Evolutionary conservation across 2,113 vertebrate species (phyloP).

Genomic region (Melanerpes formicivorus): DNA sequence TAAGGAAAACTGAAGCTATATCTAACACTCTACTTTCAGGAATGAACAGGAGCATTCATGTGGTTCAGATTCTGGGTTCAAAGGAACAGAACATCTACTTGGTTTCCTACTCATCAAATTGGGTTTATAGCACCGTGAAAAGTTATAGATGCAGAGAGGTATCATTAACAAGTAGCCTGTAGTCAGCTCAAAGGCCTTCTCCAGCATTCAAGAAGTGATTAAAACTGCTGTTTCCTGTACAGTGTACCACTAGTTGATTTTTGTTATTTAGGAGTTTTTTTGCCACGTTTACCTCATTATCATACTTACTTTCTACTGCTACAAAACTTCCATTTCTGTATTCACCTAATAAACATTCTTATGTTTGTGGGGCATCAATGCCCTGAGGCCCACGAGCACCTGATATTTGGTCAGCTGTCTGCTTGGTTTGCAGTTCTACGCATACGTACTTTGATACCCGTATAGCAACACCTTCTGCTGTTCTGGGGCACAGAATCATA

Average conservation of each 20-base stretch:
- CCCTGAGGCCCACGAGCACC: not conserved
- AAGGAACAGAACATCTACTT: not conserved
- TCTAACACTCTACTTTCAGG: not conserved
- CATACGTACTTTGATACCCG: not conserved
- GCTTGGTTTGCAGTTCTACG: not conserved
- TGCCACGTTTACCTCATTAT: constrained; percentile 60
- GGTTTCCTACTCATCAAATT: not conserved
- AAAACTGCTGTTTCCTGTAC: constrained; percentile 17
- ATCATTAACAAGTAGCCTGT: not conserved
- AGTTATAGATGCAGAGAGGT: not conserved
- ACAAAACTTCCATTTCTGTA: constrained; percentile 3
- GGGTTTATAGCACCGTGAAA: not conserved
- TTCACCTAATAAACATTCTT: constrained; percentile 51
- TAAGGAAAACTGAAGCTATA: not conserved
- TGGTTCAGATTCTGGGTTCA: not conserved
- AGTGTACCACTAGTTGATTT: not conserved
- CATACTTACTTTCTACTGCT: constrained; percentile 18
- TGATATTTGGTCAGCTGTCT: constrained; percentile 51
- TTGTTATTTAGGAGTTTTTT: not conserved
- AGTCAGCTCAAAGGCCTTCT: not conserved
- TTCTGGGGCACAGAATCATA: not conserved
- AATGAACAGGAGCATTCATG: not conserved
- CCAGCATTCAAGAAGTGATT: not conserved
- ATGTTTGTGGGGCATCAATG: constrained; percentile 30
- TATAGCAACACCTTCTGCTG: not conserved